phyloP scores from a whole-genome alignment of 2,797 vertebrate genomes.

The Aselliscus stoliczkanus region DNA sequence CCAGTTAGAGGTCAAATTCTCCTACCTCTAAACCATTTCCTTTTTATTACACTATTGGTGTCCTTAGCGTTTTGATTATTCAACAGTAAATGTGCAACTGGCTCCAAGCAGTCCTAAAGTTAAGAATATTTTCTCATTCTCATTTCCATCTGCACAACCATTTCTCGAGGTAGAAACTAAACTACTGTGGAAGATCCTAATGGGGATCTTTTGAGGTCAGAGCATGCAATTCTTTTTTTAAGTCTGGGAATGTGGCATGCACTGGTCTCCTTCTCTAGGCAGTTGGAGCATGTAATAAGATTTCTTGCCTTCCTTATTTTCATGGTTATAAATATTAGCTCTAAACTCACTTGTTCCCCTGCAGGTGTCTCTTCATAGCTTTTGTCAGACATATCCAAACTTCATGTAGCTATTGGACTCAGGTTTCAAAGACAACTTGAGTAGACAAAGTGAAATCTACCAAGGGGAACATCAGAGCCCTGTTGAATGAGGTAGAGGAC shows the following conservation, averaged over 20 bases:
- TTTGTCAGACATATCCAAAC: not conserved
- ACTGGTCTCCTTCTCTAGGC: not conserved
- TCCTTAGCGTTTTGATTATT: not conserved
- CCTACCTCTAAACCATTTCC: not conserved
- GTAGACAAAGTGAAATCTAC: not conserved
- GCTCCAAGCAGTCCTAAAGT: not conserved
- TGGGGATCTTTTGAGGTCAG: not conserved
- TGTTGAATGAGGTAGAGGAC: not conserved
- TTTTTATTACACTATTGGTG: too few relatives aligned
- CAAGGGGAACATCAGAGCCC: not conserved
- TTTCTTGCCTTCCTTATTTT: not conserved
- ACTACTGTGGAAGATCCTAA: not conserved
- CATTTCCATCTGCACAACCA: not conserved
- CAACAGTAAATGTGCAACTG: not conserved
- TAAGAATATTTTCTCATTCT: not conserved
- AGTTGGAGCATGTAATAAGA: not conserved
- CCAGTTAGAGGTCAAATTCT: not conserved
- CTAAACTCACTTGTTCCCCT: slow-evolving; percentile 1
- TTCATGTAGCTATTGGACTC: not conserved
- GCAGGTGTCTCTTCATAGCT: not conserved
- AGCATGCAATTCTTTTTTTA: not conserved
- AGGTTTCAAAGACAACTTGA: not conserved
- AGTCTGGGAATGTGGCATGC: not conserved
- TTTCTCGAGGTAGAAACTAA: not conserved
- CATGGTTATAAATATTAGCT: not conserved